phyloP scores from a whole-genome alignment of 2,113 vertebrate species.

The Megaleporinus macrocephalus region DNA sequence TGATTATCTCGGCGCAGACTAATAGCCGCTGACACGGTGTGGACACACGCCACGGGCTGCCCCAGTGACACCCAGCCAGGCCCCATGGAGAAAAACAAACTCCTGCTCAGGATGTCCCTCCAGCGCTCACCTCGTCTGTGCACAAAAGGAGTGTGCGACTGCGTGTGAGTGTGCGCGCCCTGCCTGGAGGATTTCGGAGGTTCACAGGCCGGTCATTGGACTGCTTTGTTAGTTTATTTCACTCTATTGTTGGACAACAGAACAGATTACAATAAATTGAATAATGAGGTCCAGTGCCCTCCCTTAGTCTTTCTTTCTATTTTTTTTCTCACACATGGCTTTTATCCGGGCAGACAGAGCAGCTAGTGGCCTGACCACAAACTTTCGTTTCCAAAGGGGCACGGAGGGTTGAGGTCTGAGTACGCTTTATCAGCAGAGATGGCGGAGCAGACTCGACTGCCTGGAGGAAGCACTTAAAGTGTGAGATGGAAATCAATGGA shows the following conservation, averaged over 20 bases:
- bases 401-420: slow-evolving; percentile 27
- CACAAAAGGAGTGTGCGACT: not conserved
- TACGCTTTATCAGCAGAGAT: slow-evolving; percentile 36
- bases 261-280: slow-evolving; percentile 33
- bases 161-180: slow-evolving; percentile 5
- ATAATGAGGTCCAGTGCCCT: slow-evolving; percentile 29
- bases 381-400: slow-evolving; percentile 18
- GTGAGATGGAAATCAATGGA: slow-evolving; percentile 42
- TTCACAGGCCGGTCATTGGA: slow-evolving; percentile 39
- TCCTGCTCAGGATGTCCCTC: slow-evolving; percentile 46
- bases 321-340: slow-evolving; percentile 42
- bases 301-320: not conserved
- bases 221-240: slow-evolving; percentile 35
- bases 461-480: slow-evolving; percentile 37
- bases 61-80: slow-evolving; percentile 17
- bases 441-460: slow-evolving; percentile 23
- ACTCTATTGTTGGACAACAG: slow-evolving; percentile 30
- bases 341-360: slow-evolving; percentile 9
- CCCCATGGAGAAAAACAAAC: slow-evolving; percentile 40
- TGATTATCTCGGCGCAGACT: slow-evolving; percentile 25
- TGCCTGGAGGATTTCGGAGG: slow-evolving; percentile 33
- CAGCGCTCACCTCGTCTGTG: slow-evolving; percentile 33
- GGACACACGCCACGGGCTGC: slow-evolving; percentile 28
- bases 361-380: not conserved
- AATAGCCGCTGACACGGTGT: slow-evolving; percentile 16